Evolutionary conservation across 2,797 vertebrate species (phyloP), one percentile per base, ranked within the genome.

Genomic region (Sebastes trivittatus): DNA sequence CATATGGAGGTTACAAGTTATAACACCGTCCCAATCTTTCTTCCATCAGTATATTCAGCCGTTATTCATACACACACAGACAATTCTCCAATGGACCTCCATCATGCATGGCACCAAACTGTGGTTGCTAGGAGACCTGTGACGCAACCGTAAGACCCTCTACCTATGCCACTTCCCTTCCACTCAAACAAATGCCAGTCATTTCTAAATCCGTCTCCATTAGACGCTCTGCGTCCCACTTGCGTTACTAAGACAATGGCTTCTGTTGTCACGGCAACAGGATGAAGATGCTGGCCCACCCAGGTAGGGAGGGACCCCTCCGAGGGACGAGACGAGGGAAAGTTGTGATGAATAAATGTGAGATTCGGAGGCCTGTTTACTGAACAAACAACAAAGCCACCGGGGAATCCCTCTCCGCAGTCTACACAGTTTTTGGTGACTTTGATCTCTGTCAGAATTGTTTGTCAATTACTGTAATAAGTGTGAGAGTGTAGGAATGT

Each of bases 401-500:
- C 0, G 25, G 77, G 81, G 87, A 78, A 71, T 74, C 80, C 81
- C 73, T 27, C 66, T 63, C 56, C 3, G 52, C 70, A 54, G 18
- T 29, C 23, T 25, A 56, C 72, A 69, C 77, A 73, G 22, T 81
- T 73, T 38, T 80, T 62, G n/a, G 60, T 66, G 76, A 86, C 87
- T 88, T 82, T 90, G 82, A 88, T 85, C 78, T 90, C 72, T 59
- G 78, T 86, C 67, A 83, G 68, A 81, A 79, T 32, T 69, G 75
- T 83, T 85, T 82, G 80, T 82, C 86, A 85, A 42, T 89, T 87
- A 82, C 69, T 75, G 62, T 77, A 84, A 73, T 67, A 78, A 78
- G 62, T 77, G 69, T 66, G 72, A 38, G 61, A 49, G 49, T 83
- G 58, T 63, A 22, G 46, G 62, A 22, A 22, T 16, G 58, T 38